Evolutionary conservation across 2,888 invertebrate genomes (phyloP).

Genomic region (Mythimna albipuncta): DNA sequence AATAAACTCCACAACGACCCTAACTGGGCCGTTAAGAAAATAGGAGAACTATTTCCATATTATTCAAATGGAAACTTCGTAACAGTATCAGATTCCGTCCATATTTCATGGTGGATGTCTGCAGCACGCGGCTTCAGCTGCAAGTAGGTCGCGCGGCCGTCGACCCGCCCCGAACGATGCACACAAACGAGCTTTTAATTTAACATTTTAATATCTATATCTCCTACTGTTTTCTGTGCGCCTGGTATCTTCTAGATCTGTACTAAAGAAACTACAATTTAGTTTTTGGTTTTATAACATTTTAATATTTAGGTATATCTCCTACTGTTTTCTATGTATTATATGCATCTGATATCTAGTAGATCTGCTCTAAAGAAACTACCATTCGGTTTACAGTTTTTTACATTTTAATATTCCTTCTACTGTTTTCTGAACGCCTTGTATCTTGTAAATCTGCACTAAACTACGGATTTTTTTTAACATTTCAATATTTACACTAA

Average conservation of each 20-base stretch:
- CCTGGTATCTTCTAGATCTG: constrained; percentile 47
- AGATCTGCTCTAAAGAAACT: no score
- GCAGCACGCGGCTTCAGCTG: constrained; percentile 63
- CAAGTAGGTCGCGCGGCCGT: constrained; percentile 73
- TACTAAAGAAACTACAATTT: constrained; percentile 10
- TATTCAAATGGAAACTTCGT: constrained; percentile 55
- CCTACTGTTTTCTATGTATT: no score
- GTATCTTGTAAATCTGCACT: no score
- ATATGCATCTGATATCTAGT: no score
- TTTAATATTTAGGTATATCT: no score
- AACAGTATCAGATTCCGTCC: constrained; percentile 61
- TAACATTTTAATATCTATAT: constrained; percentile 59
- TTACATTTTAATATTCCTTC: no score
- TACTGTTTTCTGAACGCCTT: no score
- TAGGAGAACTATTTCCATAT: constrained; percentile 54
- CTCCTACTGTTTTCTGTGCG: constrained; percentile 47
- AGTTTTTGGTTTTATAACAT: not conserved
- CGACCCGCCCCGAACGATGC: constrained; percentile 66
- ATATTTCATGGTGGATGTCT: constrained; percentile 64
- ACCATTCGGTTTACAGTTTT: no score
- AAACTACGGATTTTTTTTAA: constrained; percentile 28
- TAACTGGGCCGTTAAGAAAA: constrained; percentile 35
- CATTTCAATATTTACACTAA: constrained; percentile 52
- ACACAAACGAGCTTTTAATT: constrained; percentile 64
- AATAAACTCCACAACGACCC: constrained; percentile 13